Evolutionary conservation across 2,797 vertebrate genomes (phyloP), one percentile per base, ranked within the genome.

Genomic region (Lithobates pipiens): DNA sequence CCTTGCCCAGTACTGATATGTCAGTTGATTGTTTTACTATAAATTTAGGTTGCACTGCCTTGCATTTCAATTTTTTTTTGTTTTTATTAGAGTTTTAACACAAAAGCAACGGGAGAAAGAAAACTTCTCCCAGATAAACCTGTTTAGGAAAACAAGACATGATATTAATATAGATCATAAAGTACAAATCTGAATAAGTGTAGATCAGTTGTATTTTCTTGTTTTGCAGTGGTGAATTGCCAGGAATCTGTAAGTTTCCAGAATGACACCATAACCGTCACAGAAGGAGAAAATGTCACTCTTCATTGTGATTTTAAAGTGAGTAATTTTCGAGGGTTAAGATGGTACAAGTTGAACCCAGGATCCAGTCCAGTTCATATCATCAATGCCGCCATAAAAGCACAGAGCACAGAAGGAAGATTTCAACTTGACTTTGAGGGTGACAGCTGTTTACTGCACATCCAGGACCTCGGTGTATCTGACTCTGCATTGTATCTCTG

Each of bases 361-460:
- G 76, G 34, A 77, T 21, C 23, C 16, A 65, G 34, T 15, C 76
- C 76, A n/a, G 18, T 39, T 36, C 69, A 39, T 23, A 34, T 71
- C 3, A 18, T 71, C 18, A 3, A 8, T 71, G 21, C 10, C 21
- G 0, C 13, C 69, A 36, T 21, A 8, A 18, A 10, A 10, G 18
- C 3, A 23, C 5, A 61, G 6, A 71, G 18, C 34, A 39, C 16
- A 36, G 69, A 71, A 39, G 77, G 77, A 68, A 68, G 73, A 74
- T 78, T 84, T 80, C 76, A 54, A 25, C 44, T 72, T 63, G 80
- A 73, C 29, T 85, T 84, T 32, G 36, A 82, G 0, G 11, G 81
- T 32, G 72, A 83, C 76, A 85, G 65, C 27, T 10, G 86, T 50
- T 10, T 0, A 77, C 34, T 88, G 68, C 36, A 68, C 42, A 68